These are phyloP conservation scores for Hemichromis elongatus DNA, from an alignment of 2,113 vertebrate genomes.

Conservation along the genomic window DNA sequence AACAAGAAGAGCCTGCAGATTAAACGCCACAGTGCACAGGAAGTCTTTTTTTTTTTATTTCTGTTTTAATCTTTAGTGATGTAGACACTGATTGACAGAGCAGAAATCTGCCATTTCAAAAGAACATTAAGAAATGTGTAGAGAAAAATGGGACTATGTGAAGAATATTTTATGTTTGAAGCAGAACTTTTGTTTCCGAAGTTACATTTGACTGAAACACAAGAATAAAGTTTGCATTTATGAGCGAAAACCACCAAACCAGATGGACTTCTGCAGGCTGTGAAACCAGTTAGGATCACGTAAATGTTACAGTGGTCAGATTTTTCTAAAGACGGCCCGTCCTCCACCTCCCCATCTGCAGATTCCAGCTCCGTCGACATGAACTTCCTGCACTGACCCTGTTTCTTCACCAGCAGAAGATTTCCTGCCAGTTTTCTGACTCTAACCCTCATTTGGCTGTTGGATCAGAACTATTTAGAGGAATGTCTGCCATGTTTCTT, in stretches of 20 bases:
- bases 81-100: not conserved
- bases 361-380: not conserved
- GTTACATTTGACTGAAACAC: not conserved
- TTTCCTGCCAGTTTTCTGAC: slow-evolving; percentile 7
- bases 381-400: not conserved
- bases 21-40: not conserved
- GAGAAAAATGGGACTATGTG: not conserved
- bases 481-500: slow-evolving; percentile 3
- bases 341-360: not conserved
- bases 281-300: not conserved
- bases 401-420: not conserved
- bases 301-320: not conserved
- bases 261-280: not conserved
- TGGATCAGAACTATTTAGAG: not conserved
- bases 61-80: not conserved
- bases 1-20: not conserved
- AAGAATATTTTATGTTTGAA: not conserved
- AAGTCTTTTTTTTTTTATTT: not conserved
- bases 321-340: not conserved
- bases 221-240: not conserved
- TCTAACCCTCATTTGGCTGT: not conserved
- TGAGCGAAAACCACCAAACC: not conserved
- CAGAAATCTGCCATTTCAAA: not conserved
- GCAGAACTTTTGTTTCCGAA: not conserved
- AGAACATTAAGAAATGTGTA: not conserved